Evolutionary conservation across 2,797 vertebrate species (phyloP), one percentile per base, ranked within the genome.

Genomic region (Tangara arthus): DNA sequence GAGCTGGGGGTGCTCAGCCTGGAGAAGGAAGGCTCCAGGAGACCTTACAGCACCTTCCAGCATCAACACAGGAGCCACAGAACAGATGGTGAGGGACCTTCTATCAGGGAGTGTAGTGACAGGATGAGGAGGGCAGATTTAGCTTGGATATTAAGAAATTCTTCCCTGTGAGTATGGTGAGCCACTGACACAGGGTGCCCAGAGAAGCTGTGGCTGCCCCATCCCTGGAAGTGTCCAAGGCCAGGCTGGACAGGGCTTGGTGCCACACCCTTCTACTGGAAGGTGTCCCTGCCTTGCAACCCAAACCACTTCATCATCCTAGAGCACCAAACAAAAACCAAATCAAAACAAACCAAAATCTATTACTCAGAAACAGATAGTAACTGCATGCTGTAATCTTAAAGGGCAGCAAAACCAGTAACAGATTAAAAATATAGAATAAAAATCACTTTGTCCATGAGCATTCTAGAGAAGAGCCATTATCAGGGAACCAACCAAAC

Each of bases 61-160:
- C 17, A 26, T 8, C 2, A 50, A 13, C 3, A 52, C 28, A 22
- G 27, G 21, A 35, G 15, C 53, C 24, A 39, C 49, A 72, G 18
- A 35, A 64, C n/a, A 85, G 56, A 15, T 19, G 17, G 18, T 3
- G n/a, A 65, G 24, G 8, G 23, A 47, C 6, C 16, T 16, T 30
- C 6, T 3, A 32, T 11, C 8, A 47, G 26, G 7, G 8, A 10
- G 4, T 47, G 14, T 0, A 52, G 34, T 6, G 12, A 63, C 0
- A 50, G 41, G n/a, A 64, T 2, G 2, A 57, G 32, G 12, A 55
- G 9, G 6, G 23, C 2, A 59, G 35, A 71, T 35, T 72, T 46
- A 42, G 20, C 12, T 52, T 34, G 24, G 46, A 11, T 37, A 24
- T 18, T 18, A 44, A 57, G 44, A 46, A 66, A 39, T 30, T 57